A percentile compares a stretch with the other conserved stretches of the same genome.
These are phyloP conservation scores for Lasioglossum leucozonium DNA, from an alignment of 2,888 invertebrate genomes.

Conservation along the genomic window DNA sequence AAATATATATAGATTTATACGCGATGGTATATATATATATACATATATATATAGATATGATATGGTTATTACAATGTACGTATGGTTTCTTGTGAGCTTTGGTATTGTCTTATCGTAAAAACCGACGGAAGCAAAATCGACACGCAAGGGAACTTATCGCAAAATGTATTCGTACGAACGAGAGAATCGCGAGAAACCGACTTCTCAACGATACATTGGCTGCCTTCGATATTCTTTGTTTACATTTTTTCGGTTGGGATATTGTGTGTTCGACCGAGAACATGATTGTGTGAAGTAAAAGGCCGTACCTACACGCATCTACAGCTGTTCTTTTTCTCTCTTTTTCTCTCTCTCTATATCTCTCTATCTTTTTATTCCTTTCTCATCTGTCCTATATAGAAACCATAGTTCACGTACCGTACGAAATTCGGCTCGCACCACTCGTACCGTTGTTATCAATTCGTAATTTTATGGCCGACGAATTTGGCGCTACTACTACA, in stretches of 20 bases:
- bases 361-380: slow-evolving; percentile 17
- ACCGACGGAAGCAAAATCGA: slow-evolving; percentile 49
- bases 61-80: slow-evolving; percentile 71
- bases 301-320: slow-evolving; percentile 68
- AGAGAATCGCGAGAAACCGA: slow-evolving; percentile 45
- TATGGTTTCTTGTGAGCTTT: slow-evolving; percentile 79
- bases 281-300: slow-evolving; percentile 70
- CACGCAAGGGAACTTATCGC: slow-evolving; percentile 52
- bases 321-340: slow-evolving; percentile 25
- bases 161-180: slow-evolving; percentile 53
- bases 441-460: not conserved
- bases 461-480: not conserved
- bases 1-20: slow-evolving; percentile 71
- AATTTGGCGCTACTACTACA: slow-evolving; percentile 16
- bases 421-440: not conserved
- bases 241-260: slow-evolving; percentile 48
- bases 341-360: not conserved
- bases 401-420: not conserved
- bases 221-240: slow-evolving; percentile 62
- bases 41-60: slow-evolving; percentile 43
- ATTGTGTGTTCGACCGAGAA: slow-evolving; percentile 65
- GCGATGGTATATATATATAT: slow-evolving; percentile 66
- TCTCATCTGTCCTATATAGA: slow-evolving; percentile 3
- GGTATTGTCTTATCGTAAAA: slow-evolving; percentile 71
- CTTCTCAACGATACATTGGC: slow-evolving; percentile 51